Conservation (phyloP, 1,140 invertebrate genomes). For the Pemphigus obesinymphae region DNA sequence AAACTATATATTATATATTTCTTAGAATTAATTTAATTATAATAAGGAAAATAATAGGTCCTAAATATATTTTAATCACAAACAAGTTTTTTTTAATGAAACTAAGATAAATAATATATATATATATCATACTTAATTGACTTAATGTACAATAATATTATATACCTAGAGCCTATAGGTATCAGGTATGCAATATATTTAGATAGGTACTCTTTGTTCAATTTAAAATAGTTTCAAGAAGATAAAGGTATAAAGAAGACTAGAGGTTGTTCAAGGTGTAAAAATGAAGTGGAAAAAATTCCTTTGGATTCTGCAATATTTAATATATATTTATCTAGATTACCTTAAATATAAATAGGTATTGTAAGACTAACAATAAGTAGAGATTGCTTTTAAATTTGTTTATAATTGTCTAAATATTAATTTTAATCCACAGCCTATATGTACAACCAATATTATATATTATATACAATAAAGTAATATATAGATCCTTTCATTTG, state of each 20-base stretch:
- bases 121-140: constrained; percentile 18
- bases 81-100: background rate
- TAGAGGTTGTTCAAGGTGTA: constrained; percentile 1
- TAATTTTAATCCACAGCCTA: constrained; percentile 33
- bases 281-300: background rate
- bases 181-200: background rate
- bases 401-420: constrained; percentile 32
- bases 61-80: background rate
- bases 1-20: constrained; percentile 25
- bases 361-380: constrained; percentile 35
- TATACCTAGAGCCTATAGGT: background rate
- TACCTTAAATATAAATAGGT: constrained; percentile 37
- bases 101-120: constrained; percentile 1
- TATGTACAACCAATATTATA: constrained; percentile 35
- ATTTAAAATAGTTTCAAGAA: background rate
- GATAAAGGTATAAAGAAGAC: background rate
- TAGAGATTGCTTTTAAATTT: constrained; percentile 26
- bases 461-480: constrained; percentile 18
- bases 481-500: constrained; percentile 20
- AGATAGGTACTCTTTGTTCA: background rate
- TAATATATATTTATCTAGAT: constrained; percentile 21
- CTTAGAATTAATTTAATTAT: constrained; percentile 24
- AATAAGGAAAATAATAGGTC: constrained; percentile 19
- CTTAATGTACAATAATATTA: constrained; percentile 27
- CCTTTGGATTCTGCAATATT: background rate